A percentile compares a stretch with the other conserved stretches of the same genome.
These are phyloP conservation scores for Stegophylla sp. DNA, from an alignment of 2,888 invertebrate genomes.

Conservation along the genomic window DNA sequence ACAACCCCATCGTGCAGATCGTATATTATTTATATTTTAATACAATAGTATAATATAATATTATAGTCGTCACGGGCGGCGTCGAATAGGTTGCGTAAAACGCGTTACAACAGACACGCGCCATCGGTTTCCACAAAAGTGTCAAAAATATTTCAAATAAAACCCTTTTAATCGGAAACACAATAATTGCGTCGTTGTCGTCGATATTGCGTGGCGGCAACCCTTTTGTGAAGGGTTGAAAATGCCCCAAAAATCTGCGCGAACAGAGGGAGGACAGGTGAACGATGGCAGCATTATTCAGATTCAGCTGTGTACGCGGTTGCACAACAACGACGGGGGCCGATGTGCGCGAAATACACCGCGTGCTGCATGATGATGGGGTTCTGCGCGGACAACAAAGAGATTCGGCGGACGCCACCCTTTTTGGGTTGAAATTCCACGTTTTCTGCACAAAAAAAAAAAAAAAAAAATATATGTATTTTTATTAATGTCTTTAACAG, in stretches of 20 bases:
- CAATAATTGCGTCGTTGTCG: constrained; percentile 56
- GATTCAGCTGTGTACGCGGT: constrained; percentile 51
- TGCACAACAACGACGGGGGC: constrained; percentile 25
- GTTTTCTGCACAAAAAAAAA: constrained; percentile 57
- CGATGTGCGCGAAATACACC: not conserved
- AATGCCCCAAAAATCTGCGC: constrained; percentile 50
- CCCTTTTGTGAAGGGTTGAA: constrained; percentile 48
- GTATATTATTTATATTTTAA: constrained; percentile 2
- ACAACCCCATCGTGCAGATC: constrained; percentile 38
- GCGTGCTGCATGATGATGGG: constrained; percentile 6
- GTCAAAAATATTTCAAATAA: constrained; percentile 53
- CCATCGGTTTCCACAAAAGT: constrained; percentile 58
- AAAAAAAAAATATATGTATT: not conserved
- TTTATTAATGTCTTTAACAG: constrained; percentile 46
- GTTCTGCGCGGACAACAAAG: constrained; percentile 41
- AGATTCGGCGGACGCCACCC: constrained; percentile 21
- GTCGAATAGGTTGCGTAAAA: constrained; percentile 48
- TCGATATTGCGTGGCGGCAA: constrained; percentile 27
- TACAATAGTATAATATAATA: not conserved
- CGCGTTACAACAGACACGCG: constrained; percentile 55
- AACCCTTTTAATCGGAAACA: constrained; percentile 40
- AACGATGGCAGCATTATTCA: not conserved
- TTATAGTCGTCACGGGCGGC: not conserved
- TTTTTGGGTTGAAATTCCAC: constrained; percentile 54
- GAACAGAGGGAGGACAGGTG: constrained; percentile 27